phyloP scores from a whole-genome alignment of 2,113 vertebrate species.

The Oncorhynchus kisutch region DNA sequence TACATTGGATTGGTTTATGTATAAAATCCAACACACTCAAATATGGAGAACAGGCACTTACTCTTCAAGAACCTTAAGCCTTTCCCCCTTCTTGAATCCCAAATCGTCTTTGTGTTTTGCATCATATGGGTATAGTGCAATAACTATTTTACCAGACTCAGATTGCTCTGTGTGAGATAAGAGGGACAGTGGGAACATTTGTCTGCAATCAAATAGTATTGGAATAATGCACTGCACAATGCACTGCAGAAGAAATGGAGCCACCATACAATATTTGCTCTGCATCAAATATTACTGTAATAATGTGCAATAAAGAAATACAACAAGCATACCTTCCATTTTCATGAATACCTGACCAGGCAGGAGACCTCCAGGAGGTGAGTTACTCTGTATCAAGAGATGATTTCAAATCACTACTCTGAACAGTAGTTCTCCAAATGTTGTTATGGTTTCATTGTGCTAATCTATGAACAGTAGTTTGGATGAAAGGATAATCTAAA shows the following conservation, averaged over 20 bases:
- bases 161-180: conserved; percentile 66
- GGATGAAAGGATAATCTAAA: too few relatives aligned
- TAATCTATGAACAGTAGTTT: too few relatives aligned
- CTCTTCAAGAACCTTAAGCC: conserved; percentile 88
- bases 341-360: conserved; percentile 87
- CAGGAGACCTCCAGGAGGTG: conserved; percentile 67
- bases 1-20: background rate
- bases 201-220: background rate
- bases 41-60: conserved; percentile 71
- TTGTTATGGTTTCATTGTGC: background rate
- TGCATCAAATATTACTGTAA: background rate
- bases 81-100: conserved; percentile 95
- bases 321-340: conserved; percentile 75
- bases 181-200: background rate
- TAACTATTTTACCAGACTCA: conserved; percentile 76
- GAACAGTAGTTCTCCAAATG: background rate
- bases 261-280: too few relatives aligned
- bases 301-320: background rate
- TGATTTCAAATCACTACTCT: background rate
- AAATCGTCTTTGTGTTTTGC: conserved; percentile 85
- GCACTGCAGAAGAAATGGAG: background rate
- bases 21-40: too few relatives aligned
- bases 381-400: conserved; percentile 44
- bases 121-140: conserved; percentile 87
- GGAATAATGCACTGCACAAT: background rate